Percentiles rank a stretch among this genome's conserved stretches.
phyloP scores from a whole-genome alignment of 2,888 invertebrate genomes.

The Adelognathus sp. region DNA sequence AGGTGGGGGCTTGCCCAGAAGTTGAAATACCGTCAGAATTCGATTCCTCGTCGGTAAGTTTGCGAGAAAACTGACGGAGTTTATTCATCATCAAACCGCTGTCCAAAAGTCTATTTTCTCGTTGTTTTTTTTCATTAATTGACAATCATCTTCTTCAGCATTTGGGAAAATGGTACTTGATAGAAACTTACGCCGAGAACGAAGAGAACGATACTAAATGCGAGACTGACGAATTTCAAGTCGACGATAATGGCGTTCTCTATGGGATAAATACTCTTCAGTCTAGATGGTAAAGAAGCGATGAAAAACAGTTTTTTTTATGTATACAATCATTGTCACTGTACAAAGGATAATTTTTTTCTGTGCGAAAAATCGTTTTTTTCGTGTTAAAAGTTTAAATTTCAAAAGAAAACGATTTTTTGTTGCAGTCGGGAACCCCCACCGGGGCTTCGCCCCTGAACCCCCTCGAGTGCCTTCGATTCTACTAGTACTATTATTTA shows the following conservation, averaged over 20 bases:
- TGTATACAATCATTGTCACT: too few relatives aligned
- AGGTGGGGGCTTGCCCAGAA: not conserved
- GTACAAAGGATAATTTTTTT: too few relatives aligned
- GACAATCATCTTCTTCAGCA: not conserved
- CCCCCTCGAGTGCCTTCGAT: too few relatives aligned
- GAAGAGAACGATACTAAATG: not conserved
- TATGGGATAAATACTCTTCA: not conserved
- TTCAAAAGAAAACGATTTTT: too few relatives aligned
- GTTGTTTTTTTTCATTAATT: not conserved
- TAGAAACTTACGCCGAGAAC: not conserved
- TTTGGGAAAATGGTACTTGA: not conserved
- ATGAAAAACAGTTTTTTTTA: not conserved
- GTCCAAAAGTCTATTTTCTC: too few relatives aligned
- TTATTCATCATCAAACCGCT: not conserved
- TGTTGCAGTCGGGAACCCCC: too few relatives aligned
- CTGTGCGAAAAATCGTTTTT: too few relatives aligned
- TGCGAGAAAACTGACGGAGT: not conserved
- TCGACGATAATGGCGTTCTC: not conserved
- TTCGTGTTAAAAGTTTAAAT: too few relatives aligned
- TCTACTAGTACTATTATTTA: too few relatives aligned
- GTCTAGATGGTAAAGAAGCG: not conserved
- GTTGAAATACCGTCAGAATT: not conserved
- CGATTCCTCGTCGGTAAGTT: not conserved
- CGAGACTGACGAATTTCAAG: not conserved
- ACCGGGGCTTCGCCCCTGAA: too few relatives aligned